Evolutionary conservation across 2,888 invertebrate species (phyloP).

Genomic region (Hemistola chrysoprasaria): DNA sequence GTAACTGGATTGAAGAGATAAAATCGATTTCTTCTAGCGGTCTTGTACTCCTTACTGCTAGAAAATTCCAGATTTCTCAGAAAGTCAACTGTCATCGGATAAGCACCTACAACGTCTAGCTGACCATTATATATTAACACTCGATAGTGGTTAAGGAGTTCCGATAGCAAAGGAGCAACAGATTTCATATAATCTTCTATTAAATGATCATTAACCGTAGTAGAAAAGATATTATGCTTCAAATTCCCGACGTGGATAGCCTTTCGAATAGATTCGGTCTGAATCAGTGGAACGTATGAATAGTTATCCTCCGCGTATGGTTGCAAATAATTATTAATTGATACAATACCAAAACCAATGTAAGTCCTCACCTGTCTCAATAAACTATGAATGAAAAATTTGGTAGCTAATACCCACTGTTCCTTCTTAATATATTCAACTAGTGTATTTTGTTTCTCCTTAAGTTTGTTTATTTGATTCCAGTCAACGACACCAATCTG

Average conservation of each 20-base stretch:
- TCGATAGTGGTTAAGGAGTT: conserved; percentile 6
- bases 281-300: background rate
- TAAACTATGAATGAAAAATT: conserved; percentile 61
- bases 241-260: conserved; percentile 13
- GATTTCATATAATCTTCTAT: conserved; percentile 7
- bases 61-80: conserved; percentile 4
- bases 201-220: background rate
- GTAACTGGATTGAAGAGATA: too few species aligned
- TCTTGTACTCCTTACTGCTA: background rate
- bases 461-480: conserved; percentile 82
- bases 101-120: conserved; percentile 2
- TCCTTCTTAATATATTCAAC: conserved; percentile 82
- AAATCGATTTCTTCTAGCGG: conserved; percentile 1
- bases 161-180: conserved; percentile 12
- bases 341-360: background rate
- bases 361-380: conserved; percentile 82
- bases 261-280: conserved; percentile 1
- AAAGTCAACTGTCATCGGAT: background rate
- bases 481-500: conserved; percentile 87
- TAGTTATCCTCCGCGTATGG: background rate
- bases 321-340: conserved; percentile 1
- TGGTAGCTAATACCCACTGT: conserved; percentile 84
- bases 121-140: conserved; percentile 5
- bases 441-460: conserved; percentile 81
- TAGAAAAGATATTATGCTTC: background rate